Evolutionary conservation across 2,113 vertebrate genomes (phyloP), one percentile per base, ranked within the genome.

Genomic region (Tachysurus fulvidraco): DNA sequence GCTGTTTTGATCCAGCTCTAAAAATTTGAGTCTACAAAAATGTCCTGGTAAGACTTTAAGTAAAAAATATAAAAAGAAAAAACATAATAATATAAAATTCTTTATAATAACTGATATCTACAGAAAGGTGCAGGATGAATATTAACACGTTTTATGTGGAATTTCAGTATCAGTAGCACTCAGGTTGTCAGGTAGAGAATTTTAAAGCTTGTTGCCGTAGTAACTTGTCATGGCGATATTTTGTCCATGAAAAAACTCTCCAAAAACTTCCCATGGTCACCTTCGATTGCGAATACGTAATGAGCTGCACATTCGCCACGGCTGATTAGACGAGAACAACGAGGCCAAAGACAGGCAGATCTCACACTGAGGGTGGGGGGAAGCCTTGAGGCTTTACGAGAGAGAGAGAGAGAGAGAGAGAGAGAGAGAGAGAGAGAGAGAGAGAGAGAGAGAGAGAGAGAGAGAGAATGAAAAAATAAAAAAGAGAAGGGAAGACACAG

Each of bases 271-370:
- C 95, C 93, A 95, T 95, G 95, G 93, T 95, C 95, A 95, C 94
- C 96, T 96, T 92, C 90, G 84, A 96, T 91, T 94, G 94, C 93
- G 96, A 95, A 92, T 95, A 93, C 92, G 94, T 96, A 95, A 96
- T 91, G 95, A 97, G 96, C 95, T 93, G 94, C 95, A 92, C 93
- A 96, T 96, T 97, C 96, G 96, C 88, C 94, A 96, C 55, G 97
- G 96, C 93, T 98, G 97, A 97, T 96, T 97, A 95, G 93, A 91
- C 89, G 91, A 64, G 94, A 96, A 99, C 97, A 98, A 97, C 96
- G 94, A 93, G 88, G 91, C 95, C 96, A 96, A 96, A 96, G 95
- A 94, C 94, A 81, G 91, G 89, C 94, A 94, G 92, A 89, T 86
- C 93, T 94, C 94, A 93, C 95, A 94, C 94, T 92, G 92, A 96